These are phyloP conservation scores for Poeciliopsis occidentalis DNA, from an alignment of 2,113 vertebrate genomes.

Conservation along the genomic window DNA sequence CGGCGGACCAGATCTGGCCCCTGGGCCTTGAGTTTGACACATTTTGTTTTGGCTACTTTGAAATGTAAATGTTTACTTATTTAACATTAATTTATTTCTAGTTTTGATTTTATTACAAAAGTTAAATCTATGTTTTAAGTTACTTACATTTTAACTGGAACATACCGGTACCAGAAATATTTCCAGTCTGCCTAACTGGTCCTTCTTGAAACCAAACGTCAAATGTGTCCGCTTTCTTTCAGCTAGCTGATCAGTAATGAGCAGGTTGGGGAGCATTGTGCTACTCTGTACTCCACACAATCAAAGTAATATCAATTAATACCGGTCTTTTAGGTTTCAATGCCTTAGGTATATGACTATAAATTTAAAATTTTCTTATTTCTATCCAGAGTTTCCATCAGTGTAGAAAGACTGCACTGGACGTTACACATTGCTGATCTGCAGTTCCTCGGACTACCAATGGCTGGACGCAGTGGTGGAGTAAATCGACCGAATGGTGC, in stretches of 20 bases:
- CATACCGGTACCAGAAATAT: neutral
- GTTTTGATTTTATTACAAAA: too few relatives aligned
- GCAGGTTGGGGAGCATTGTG: neutral
- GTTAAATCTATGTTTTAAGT: neutral
- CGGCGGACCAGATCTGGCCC: too few relatives aligned
- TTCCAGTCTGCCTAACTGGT: neutral
- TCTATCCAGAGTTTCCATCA: too few relatives aligned
- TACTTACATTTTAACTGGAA: too few relatives aligned
- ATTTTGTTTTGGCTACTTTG: too few relatives aligned
- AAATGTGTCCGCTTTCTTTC: neutral
- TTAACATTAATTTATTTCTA: too few relatives aligned
- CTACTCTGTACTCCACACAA: too few relatives aligned
- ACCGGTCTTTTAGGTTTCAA: neutral
- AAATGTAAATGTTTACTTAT: too few relatives aligned
- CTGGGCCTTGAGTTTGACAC: too few relatives aligned
- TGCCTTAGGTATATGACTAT: neutral
- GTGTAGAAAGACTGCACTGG: neutral
- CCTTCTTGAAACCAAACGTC: neutral
- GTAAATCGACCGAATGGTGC: conserved; percentile 83
- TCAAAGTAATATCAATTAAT: neutral
- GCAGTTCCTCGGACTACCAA: conserved; percentile 59
- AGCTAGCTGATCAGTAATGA: neutral
- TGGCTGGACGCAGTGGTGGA: conserved; percentile 89
- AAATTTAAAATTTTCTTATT: neutral
- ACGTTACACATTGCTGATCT: neutral